These are phyloP conservation scores for Caenorhabditis sp. DNA, from an alignment of 2,888 invertebrate species.

Conservation along the genomic window DNA sequence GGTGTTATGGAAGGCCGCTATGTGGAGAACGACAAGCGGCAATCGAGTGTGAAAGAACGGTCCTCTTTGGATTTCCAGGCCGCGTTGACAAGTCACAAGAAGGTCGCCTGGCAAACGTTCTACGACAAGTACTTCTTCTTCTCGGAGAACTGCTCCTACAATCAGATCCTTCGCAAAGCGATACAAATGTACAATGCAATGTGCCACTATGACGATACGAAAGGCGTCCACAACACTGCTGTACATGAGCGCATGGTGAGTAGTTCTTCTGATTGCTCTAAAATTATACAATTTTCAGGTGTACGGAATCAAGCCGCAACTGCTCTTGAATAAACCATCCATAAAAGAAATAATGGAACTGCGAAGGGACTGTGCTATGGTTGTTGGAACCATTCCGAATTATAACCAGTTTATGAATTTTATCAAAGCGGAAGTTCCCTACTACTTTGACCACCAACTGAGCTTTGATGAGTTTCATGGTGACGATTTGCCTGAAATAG, in stretches of 20 bases:
- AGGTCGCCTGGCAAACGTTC: constrained; percentile 50
- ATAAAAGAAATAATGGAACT: constrained; percentile 1
- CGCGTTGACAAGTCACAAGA: background rate
- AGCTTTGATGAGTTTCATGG: background rate
- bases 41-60: constrained; percentile 27
- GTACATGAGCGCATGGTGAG: constrained; percentile 14
- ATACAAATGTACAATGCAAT: constrained; percentile 27
- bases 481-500: background rate
- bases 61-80: constrained; percentile 41
- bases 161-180: constrained; percentile 25
- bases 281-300: too few relatives aligned
- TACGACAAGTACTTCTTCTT: constrained; percentile 37
- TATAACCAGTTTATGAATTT: constrained; percentile 33
- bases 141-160: constrained; percentile 31
- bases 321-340: background rate
- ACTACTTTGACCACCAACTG: background rate
- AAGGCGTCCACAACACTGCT: background rate
- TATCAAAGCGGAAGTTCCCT: background rate
- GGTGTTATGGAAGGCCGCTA: constrained; percentile 11
- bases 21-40: constrained; percentile 14
- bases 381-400: constrained; percentile 1
- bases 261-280: too few relatives aligned
- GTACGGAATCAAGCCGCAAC: background rate
- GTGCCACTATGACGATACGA: background rate
- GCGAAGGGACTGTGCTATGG: background rate